phyloP scores from a whole-genome alignment of 2,797 vertebrate species.

The Poeciliopsis gracilis region DNA sequence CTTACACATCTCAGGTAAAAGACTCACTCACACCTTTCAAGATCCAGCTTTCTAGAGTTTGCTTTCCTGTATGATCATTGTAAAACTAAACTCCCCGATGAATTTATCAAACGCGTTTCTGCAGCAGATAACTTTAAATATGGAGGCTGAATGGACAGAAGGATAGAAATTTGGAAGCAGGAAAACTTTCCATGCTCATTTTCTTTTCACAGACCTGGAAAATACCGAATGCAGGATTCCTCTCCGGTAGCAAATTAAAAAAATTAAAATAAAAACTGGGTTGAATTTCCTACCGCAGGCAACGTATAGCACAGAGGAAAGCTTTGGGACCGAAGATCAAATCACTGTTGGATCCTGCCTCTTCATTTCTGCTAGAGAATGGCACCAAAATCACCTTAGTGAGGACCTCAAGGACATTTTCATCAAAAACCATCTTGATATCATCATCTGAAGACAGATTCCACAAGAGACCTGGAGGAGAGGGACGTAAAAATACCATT shows the following conservation, averaged over 20 bases:
- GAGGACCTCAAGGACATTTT: constrained; percentile 77
- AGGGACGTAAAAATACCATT: neutral
- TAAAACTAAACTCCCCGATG: neutral
- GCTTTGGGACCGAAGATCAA: constrained; percentile 84
- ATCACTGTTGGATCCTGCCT: constrained; percentile 90
- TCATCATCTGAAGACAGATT: constrained; percentile 94
- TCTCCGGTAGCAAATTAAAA: neutral
- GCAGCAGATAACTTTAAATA: neutral
- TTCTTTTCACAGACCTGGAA: neutral
- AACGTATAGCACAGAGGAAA: constrained; percentile 91
- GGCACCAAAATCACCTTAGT: constrained; percentile 88
- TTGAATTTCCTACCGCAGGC: constrained; percentile 84
- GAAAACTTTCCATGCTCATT: neutral
- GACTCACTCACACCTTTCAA: neutral
- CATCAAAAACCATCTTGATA: constrained; percentile 86
- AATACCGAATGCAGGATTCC: neutral
- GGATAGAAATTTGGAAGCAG: neutral
- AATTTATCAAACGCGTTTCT: too few species aligned
- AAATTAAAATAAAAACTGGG: neutral
- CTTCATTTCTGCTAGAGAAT: constrained; percentile 89
- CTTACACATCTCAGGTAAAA: neutral
- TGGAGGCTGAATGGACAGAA: neutral
- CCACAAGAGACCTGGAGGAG: constrained; percentile 89
- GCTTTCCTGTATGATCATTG: neutral
- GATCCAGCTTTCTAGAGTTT: neutral